A percentile compares a stretch with the other conserved stretches of the same genome.
Conservation (phyloP, 2,888 invertebrate genomes). For the Sesia bembeciformis region DNA sequence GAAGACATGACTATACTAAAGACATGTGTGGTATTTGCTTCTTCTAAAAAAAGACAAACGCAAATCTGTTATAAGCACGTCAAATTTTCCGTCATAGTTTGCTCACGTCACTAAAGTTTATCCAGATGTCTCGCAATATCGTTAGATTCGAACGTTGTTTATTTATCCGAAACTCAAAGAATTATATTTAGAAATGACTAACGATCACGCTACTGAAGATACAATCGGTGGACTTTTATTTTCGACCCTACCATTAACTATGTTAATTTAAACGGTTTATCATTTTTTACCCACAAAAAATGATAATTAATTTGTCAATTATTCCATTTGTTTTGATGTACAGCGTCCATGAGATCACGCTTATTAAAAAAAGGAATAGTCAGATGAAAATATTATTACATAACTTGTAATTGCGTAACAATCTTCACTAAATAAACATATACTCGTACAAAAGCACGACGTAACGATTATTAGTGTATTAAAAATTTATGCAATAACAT, state of each 20-base stretch:
- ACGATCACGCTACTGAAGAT: conserved; percentile 3
- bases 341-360: background rate
- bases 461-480: too few relatives aligned
- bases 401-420: too few relatives aligned
- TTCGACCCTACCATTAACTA: conserved; percentile 21
- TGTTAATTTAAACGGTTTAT: background rate
- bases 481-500: too few relatives aligned
- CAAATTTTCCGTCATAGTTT: background rate
- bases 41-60: background rate
- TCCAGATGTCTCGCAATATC: conserved; percentile 44
- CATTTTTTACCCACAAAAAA: background rate
- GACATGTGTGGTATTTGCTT: background rate
- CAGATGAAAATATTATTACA: background rate
- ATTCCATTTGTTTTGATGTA: background rate
- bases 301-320: background rate
- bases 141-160: conserved; percentile 20
- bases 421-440: too few relatives aligned
- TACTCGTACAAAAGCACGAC: too few relatives aligned
- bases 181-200: conserved; percentile 29
- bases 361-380: background rate
- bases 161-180: conserved; percentile 35
- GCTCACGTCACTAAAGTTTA: background rate
- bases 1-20: too few relatives aligned
- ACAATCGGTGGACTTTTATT: background rate
- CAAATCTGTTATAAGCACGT: background rate